phyloP scores from a whole-genome alignment of 2,888 invertebrate species.

The Marronus borbonicus region DNA sequence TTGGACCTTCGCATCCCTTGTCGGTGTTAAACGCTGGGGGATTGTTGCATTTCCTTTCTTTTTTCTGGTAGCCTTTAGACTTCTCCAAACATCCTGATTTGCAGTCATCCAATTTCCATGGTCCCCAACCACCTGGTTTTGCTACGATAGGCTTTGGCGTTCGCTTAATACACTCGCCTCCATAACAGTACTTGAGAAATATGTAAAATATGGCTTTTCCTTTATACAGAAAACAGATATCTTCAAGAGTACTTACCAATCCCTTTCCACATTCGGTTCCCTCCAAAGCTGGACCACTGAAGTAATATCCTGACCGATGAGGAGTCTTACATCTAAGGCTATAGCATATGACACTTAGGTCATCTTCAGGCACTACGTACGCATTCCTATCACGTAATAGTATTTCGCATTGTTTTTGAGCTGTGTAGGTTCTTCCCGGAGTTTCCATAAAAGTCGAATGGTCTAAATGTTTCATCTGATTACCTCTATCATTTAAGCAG shows the following conservation, averaged over 20 bases:
- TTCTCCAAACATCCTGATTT: slow-evolving; percentile 79
- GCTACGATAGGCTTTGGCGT: slow-evolving; percentile 67
- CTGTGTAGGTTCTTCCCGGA: slow-evolving; percentile 81
- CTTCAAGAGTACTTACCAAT: slow-evolving; percentile 69
- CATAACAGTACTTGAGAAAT: slow-evolving; percentile 77
- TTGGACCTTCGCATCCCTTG: slow-evolving; percentile 76
- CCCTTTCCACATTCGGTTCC: slow-evolving; percentile 81
- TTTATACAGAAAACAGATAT: too few species aligned
- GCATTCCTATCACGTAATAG: slow-evolving; percentile 81
- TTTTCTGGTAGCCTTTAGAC: slow-evolving; percentile 76
- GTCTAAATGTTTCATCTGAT: slow-evolving; percentile 72
- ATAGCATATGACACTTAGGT: slow-evolving; percentile 73
- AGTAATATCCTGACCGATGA: slow-evolving; percentile 81
- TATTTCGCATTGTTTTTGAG: slow-evolving; percentile 83
- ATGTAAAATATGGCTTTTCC: background rate
- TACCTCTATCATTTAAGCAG: slow-evolving; percentile 77
- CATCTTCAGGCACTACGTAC: slow-evolving; percentile 69
- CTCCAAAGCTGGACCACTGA: slow-evolving; percentile 87
- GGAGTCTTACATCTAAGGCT: slow-evolving; percentile 83
- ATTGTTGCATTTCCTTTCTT: slow-evolving; percentile 74
- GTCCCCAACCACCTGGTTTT: slow-evolving; percentile 76
- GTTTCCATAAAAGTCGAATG: slow-evolving; percentile 77
- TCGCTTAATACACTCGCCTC: slow-evolving; percentile 75
- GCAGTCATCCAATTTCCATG: slow-evolving; percentile 77
- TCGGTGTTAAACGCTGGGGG: slow-evolving; percentile 72